Evolutionary conservation across 2,797 vertebrate species (phyloP), one percentile per base, ranked within the genome.

Genomic region (Anguilla pacifica): DNA sequence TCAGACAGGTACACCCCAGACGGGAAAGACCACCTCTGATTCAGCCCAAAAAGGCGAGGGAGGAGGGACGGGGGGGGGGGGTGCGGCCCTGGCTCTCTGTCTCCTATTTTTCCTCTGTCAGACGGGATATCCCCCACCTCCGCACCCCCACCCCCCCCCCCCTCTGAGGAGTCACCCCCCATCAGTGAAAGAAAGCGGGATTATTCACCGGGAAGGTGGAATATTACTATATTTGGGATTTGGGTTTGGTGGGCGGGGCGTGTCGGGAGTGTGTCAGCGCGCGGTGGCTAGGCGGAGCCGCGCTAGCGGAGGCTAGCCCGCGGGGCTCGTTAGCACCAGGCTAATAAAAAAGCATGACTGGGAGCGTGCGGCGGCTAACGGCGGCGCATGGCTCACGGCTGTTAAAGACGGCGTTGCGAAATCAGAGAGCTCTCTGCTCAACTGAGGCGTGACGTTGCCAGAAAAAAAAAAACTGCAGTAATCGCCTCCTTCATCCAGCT

Each of bases 341-440:
- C 90, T 89, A 90, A 89, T 89, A 88, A 91, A 89, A 86, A 83
- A 81, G 85, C 81, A 81, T 87, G 90, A 90, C 87, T 88, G 90
- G 77, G 28, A 81, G 35, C 84, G 84, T 81, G 85, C 83, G 77
- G 85, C 31, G 35, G 11, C 81, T 39, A 35, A 19, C 59, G 7
- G 46, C 53, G 79, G 61, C 11, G 28, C 2, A 2, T 2, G 49
- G 17, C 59, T 83, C 86, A 70, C 6, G 46, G 82, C 49, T 13
- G 22, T 70, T n/a, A 39, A 61, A 53, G 51, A 25, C 35, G 15
- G 2, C n/a, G 25, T 88, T 85, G 83, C 70, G 86, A 84, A 87
- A 87, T 55, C 49, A 1, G 35, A n/a, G 82, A 57, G 53, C 53
- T 57, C 3, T 83, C 51, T 35, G 28, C 86, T 67, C 49, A 7